Base-by-base conservation (phyloP, 2,797 vertebrate species). In the Propithecus perrieri region DNA sequence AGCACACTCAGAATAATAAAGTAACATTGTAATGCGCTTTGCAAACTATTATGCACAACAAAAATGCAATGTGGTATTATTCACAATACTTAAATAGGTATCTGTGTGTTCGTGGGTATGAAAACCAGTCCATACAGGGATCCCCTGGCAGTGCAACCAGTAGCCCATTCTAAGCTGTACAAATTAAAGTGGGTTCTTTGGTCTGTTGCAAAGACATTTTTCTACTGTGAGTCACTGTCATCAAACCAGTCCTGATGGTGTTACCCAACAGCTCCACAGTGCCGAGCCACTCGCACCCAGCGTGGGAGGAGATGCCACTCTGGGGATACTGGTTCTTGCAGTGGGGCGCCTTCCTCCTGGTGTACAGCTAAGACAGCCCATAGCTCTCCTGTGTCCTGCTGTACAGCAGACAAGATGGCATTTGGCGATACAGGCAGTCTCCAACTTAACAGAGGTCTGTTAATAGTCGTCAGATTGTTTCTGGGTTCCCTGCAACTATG, bases 1-100 rank as follows among this genome's bases (percentile, higher is more conserved):
- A 50, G 46, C 20, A 89, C 85, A 55, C n/a, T 80, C 79, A 57
- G 89, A 95, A 81, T 17, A 95, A 90, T 10, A 22, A 74, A 92
- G 61, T 28, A 76, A 61, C 63, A 96, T 53, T 72, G 78, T 30
- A 84, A 55, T 65, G 89, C 4, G 61, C 12, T 93, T 95, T 15
- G 87, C 14, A 55, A 72, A 28, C 28, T 10, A 76, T 0, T 9
- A 65, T 65, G 63, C 43, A 55, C 63, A 26, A n/a, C 3, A 35
- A 24, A 41, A 46, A 57, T 1, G 41, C 50, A 7, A 5, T 18
- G 14, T 0, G 6, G 14, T 1, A 50, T 35, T 26, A 7, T 43
- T 48, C 48, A 12, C 11, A 24, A 2, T 22, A 75, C 28, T 43
- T 43, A 18, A 57, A 61, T 0, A 1, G 46, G 12, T 11, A 11